phyloP scores from a whole-genome alignment of 2,888 invertebrate genomes.

The Brachypterus glaber region DNA sequence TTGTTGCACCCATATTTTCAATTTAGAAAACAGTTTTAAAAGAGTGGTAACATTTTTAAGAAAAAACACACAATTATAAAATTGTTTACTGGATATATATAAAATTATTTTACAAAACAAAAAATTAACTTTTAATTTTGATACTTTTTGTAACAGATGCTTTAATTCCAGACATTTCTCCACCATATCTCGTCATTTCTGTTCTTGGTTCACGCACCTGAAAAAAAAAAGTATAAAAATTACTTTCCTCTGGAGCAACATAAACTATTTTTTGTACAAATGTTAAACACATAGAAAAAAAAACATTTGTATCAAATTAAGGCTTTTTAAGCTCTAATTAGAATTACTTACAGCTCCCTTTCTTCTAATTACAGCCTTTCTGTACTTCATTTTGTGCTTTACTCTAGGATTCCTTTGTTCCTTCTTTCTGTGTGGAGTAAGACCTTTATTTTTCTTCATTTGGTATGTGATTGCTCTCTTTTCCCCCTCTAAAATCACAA shows the following conservation, averaged over 20 bases:
- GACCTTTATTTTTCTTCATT: slow-evolving; percentile 93
- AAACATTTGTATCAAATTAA: neutral
- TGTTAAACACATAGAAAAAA: neutral
- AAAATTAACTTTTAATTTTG: slow-evolving; percentile 61
- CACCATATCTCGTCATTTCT: slow-evolving; percentile 75
- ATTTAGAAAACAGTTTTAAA: no score
- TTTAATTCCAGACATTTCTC: slow-evolving; percentile 92
- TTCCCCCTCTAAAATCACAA: slow-evolving; percentile 31
- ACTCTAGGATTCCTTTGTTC: slow-evolving; percentile 91
- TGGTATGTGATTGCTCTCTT: slow-evolving; percentile 85
- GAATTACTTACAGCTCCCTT: slow-evolving; percentile 72
- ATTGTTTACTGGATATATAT: no score
- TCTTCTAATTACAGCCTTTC: slow-evolving; percentile 84
- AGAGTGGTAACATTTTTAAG: no score
- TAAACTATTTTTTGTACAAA: slow-evolving; percentile 4
- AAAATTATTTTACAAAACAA: no score
- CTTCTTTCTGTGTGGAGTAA: slow-evolving; percentile 84
- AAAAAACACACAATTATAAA: no score
- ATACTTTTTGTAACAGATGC: slow-evolving; percentile 80
- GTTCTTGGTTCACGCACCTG: slow-evolving; percentile 69
- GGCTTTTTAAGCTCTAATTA: no score
- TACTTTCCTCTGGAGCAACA: slow-evolving; percentile 1
- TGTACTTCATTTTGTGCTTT: slow-evolving; percentile 85
- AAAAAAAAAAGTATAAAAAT: slow-evolving; percentile 24
- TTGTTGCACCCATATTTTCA: no score